These are phyloP conservation scores for Lasiommata megera DNA, from an alignment of 2,888 invertebrate genomes.

Conservation along the genomic window DNA sequence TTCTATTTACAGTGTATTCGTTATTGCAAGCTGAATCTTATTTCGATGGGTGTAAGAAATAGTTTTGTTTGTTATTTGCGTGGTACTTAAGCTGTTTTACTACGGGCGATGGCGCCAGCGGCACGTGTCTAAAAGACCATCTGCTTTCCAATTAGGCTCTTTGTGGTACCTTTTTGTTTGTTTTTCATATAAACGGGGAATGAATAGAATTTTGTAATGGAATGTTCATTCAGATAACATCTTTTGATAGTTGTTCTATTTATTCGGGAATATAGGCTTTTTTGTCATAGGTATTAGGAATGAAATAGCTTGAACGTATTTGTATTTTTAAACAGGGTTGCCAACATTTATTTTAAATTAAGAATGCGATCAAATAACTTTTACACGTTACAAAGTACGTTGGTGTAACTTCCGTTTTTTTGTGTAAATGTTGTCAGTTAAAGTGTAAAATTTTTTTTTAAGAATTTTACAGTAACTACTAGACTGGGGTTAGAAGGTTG, in stretches of 20 bases:
- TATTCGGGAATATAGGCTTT: background rate
- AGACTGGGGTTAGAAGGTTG: too few species aligned
- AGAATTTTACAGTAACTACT: too few species aligned
- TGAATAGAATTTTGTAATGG: conserved; percentile 40
- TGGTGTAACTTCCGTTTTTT: background rate
- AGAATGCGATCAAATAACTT: too few species aligned
- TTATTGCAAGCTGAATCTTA: background rate
- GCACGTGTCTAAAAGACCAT: conserved; percentile 58
- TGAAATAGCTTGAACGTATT: background rate
- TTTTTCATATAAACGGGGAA: conserved; percentile 38
- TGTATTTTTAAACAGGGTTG: background rate
- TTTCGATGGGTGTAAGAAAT: background rate
- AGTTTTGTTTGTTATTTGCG: conserved; percentile 3
- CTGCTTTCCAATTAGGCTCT: conserved; percentile 57
- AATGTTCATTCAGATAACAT: conserved; percentile 42
- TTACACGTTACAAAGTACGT: too few species aligned
- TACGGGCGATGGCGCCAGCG: conserved; percentile 38
- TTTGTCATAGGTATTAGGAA: background rate
- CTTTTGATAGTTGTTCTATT: conserved; percentile 17
- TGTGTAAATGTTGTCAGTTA: background rate
- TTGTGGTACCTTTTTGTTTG: conserved; percentile 38
- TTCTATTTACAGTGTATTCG: too few species aligned
- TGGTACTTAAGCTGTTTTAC: conserved; percentile 24
- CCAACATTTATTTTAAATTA: background rate
- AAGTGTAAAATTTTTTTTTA: too few species aligned